phyloP scores from a whole-genome alignment of 1,140 invertebrate species.

The Zeugodacus cucurbitae region DNA sequence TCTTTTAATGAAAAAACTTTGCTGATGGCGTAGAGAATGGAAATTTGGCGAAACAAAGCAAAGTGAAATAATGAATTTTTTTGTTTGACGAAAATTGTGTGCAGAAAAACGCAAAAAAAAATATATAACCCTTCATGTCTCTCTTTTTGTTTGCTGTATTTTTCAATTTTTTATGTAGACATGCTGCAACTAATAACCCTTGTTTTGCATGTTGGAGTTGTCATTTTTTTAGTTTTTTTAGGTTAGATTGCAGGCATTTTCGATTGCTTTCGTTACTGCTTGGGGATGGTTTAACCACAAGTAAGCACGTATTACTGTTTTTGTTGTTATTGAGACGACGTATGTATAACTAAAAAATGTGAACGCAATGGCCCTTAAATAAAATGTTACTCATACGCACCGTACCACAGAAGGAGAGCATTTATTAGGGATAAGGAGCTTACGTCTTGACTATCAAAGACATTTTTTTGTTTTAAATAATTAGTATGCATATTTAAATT shows the following conservation, averaged over 20 bases:
- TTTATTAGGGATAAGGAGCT: too few species aligned
- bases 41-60: slow-evolving; percentile 2
- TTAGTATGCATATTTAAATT: too few species aligned
- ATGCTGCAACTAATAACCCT: not conserved
- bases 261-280: not conserved
- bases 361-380: too few species aligned
- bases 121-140: not conserved
- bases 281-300: too few species aligned
- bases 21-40: not conserved
- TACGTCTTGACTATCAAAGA: too few species aligned
- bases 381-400: too few species aligned
- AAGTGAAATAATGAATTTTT: not conserved
- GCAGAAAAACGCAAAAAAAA: not conserved
- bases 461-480: too few species aligned
- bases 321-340: too few species aligned
- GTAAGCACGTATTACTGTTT: too few species aligned
- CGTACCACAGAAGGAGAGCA: too few species aligned
- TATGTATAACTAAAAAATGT: too few species aligned
- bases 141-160: not conserved
- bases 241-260: not conserved
- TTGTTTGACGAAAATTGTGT: not conserved
- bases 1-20: slow-evolving; percentile 37
- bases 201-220: not conserved
- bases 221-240: not conserved
- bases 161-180: not conserved